Evolutionary conservation across 2,797 vertebrate species (phyloP).

Genomic region (Gephyroberyx darwinii): DNA sequence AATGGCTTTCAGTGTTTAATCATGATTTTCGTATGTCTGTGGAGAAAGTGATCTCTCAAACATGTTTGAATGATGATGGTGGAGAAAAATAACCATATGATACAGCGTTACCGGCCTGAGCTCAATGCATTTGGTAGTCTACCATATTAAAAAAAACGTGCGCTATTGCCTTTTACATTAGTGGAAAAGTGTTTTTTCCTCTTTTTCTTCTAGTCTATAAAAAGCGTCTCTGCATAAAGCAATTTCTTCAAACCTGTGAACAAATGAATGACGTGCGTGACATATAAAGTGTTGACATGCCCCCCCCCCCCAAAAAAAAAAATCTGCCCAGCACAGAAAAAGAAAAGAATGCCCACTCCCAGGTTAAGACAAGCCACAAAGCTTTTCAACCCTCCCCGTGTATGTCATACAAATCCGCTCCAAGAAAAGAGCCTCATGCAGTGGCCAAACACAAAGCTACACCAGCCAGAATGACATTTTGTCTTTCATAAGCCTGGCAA

Average conservation of each 20-base stretch:
- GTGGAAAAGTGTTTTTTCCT: background rate
- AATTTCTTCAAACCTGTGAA: background rate
- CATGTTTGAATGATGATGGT: no score
- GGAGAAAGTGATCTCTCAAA: no score
- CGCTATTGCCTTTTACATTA: background rate
- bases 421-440: constrained; percentile 53
- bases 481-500: constrained; percentile 65
- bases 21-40: no score
- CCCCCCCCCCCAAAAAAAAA: background rate
- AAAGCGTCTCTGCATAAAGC: background rate
- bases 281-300: constrained; percentile 37
- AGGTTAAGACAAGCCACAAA: constrained; percentile 55
- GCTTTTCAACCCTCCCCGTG: constrained; percentile 50
- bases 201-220: background rate
- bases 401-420: constrained; percentile 54
- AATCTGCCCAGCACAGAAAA: constrained; percentile 20
- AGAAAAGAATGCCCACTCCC: constrained; percentile 28
- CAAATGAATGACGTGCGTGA: constrained; percentile 8
- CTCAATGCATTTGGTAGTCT: no score
- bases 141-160: no score
- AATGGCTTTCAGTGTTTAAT: no score
- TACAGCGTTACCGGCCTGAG: no score
- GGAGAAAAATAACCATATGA: no score
- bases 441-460: constrained; percentile 38
- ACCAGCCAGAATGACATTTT: constrained; percentile 54